These are phyloP conservation scores for Stigmatopora nigra DNA, from an alignment of 2,113 vertebrate genomes.

Conservation along the genomic window DNA sequence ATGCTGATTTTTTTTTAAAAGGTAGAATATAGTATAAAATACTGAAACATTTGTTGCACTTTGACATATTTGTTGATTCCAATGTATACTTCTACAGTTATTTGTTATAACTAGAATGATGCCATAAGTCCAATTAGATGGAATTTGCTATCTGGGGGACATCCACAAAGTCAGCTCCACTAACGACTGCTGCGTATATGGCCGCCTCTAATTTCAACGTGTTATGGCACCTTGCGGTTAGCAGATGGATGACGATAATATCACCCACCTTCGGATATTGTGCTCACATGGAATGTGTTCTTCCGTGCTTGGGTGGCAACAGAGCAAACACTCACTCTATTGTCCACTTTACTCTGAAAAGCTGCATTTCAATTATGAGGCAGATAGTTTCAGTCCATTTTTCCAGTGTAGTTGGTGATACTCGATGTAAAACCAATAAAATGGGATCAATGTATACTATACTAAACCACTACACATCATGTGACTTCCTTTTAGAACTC, in stretches of 20 bases:
- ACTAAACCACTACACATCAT: not conserved
- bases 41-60: no score
- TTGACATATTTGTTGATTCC: no score
- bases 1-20: no score
- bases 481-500: no score
- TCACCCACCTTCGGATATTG: not conserved
- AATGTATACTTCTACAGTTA: no score
- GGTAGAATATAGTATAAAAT: no score
- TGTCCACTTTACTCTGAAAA: not conserved
- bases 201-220: slow-evolving; percentile 42
- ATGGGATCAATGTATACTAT: not conserved
- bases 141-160: slow-evolving; percentile 20
- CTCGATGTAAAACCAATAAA: not conserved
- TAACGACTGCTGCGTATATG: no score
- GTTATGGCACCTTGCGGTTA: slow-evolving; percentile 41
- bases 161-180: slow-evolving; percentile 17
- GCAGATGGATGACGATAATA: slow-evolving; percentile 16
- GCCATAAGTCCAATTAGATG: no score
- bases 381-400: not conserved
- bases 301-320: not conserved
- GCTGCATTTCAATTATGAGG: not conserved
- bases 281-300: not conserved
- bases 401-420: not conserved
- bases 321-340: not conserved
- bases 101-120: no score